Evolutionary conservation across 1,140 invertebrate species (phyloP), one percentile per base, ranked within the genome.

Genomic region (Drosophila busckii): DNA sequence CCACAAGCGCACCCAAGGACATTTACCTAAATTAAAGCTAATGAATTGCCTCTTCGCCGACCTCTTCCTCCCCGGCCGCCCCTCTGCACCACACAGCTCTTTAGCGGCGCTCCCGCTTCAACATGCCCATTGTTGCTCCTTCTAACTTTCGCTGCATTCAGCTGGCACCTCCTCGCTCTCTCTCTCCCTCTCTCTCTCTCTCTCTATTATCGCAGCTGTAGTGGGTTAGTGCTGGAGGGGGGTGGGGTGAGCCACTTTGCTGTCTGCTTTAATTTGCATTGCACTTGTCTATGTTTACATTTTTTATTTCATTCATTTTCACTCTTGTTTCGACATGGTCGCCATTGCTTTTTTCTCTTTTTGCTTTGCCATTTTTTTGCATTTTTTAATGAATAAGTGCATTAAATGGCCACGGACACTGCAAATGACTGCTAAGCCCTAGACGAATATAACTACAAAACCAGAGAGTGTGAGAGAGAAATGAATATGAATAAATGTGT

Each of bases 1-100:
- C 75, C 75, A 63, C 75, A 82, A 82, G 70, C 60, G 83, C n/a
- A n/a, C n/a, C 75, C 75, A 82, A 82, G 76, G 75, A 82, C 75
- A 82, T 82, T 82, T 82, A 82, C 75, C 75, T 83, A 82, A 82
- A 82, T 82, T 82, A 82, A 82, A 82, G 75, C 76, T 82, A 82
- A 82, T 82, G 73, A 80, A 80, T 80, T 80, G 73, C 73, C 73
- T 80, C 75, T 80, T 80, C 50, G 73, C 69, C 26, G 22, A 32
- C 35, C 19, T 12, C 10, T 10, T 8, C 19, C 10, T 19, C 13
- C 9, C 10, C 3, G 31, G 6, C 12, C n/a, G 9, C 5, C 16
- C 6, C 15, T 26, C 13, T 6, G 10, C 9, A 1, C n/a, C 34
- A 3, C 1, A 4, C 1, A n/a, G n/a, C 5, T 8, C 13, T 0